These are phyloP conservation scores for Hucho hucho DNA, from an alignment of 2,113 vertebrate species.

Conservation along the genomic window DNA sequence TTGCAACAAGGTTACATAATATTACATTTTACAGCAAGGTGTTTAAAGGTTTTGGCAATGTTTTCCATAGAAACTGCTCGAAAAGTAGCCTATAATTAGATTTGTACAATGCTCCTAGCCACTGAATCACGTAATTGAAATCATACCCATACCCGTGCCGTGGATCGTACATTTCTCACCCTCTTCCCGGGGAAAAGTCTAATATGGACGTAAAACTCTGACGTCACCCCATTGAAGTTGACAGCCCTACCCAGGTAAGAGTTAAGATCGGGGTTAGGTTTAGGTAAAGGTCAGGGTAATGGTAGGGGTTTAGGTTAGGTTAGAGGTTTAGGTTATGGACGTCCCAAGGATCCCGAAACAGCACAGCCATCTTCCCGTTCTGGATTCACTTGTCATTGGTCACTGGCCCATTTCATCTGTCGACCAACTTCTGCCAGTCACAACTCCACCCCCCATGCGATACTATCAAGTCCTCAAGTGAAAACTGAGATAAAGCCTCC, in stretches of 20 bases:
- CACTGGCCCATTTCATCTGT: conserved; percentile 29
- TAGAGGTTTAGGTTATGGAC: too few species aligned
- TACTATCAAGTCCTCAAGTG: conserved; percentile 29
- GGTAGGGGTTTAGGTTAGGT: too few species aligned
- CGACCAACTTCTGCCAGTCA: conserved; percentile 22
- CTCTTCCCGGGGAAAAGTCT: not conserved
- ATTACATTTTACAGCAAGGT: too few species aligned
- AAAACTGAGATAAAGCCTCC: conserved; percentile 47
- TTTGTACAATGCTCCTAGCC: not conserved
- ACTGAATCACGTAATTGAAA: not conserved
- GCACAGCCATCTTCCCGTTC: not conserved
- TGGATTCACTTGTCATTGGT: conserved; percentile 26
- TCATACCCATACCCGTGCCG: not conserved
- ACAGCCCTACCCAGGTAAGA: too few species aligned
- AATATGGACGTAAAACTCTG: too few species aligned
- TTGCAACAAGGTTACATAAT: too few species aligned
- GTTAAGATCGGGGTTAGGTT: too few species aligned
- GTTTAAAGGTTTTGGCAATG: too few species aligned
- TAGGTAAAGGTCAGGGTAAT: too few species aligned
- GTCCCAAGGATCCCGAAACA: too few species aligned
- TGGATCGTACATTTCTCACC: not conserved
- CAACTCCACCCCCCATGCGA: conserved; percentile 42
- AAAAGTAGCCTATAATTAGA: not conserved
- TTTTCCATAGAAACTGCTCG: too few species aligned
- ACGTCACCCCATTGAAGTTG: too few species aligned